phyloP scores from a whole-genome alignment of 2,888 invertebrate species.

The Stenurella melanura region DNA sequence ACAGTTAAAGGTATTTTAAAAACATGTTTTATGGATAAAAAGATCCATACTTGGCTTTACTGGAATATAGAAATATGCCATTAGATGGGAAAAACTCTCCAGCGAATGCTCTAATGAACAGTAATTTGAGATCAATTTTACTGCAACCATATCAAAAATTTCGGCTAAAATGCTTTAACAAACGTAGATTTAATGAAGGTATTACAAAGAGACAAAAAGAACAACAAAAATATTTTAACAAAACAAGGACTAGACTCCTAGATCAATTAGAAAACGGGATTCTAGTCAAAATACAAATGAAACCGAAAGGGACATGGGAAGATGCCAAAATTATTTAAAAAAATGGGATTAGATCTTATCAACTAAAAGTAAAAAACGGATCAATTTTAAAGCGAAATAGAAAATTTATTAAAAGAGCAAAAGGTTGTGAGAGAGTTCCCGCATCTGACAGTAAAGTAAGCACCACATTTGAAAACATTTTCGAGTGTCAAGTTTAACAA shows the following conservation, averaged over 20 bases:
- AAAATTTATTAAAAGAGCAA: slow-evolving; percentile 30
- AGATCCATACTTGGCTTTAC: slow-evolving; percentile 53
- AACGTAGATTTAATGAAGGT: slow-evolving; percentile 10
- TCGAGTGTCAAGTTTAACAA: too few relatives aligned
- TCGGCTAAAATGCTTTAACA: slow-evolving; percentile 32
- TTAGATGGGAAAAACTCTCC: slow-evolving; percentile 54
- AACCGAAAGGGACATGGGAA: slow-evolving; percentile 25
- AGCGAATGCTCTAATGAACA: slow-evolving; percentile 53
- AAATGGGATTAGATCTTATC: slow-evolving; percentile 26
- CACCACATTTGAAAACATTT: too few relatives aligned
- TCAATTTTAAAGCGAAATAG: slow-evolving; percentile 30
- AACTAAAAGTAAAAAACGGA: slow-evolving; percentile 30
- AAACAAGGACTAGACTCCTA: background rate
- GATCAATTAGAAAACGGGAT: background rate
- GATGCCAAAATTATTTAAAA: slow-evolving; percentile 20
- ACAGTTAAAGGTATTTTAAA: slow-evolving; percentile 52
- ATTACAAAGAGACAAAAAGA: background rate
- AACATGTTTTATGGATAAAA: slow-evolving; percentile 47
- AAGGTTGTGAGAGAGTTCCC: too few relatives aligned
- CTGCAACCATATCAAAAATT: slow-evolving; percentile 31
- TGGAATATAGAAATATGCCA: slow-evolving; percentile 52
- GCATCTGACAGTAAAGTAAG: too few relatives aligned
- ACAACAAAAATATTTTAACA: slow-evolving; percentile 1
- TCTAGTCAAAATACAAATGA: slow-evolving; percentile 19
- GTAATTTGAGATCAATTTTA: slow-evolving; percentile 50